Evolutionary conservation across 1,140 invertebrate genomes (phyloP).

Genomic region (Drosophila tani): DNA sequence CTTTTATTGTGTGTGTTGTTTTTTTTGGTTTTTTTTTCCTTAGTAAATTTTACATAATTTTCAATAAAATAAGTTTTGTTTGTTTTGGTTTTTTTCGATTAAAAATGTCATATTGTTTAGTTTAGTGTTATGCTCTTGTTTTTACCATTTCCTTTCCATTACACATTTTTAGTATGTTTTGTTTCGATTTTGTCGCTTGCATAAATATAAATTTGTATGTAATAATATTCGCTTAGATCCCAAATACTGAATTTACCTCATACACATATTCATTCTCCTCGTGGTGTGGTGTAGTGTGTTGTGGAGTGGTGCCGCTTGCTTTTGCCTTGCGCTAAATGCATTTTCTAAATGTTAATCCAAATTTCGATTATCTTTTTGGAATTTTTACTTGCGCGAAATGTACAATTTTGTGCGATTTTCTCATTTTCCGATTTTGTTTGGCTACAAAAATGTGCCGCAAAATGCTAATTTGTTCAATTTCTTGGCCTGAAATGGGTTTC

Average conservation of each 20-base stretch:
- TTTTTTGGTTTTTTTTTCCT: slow-evolving; percentile 63
- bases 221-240: slow-evolving; percentile 82
- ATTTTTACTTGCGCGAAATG: slow-evolving; percentile 60
- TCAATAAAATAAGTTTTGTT: slow-evolving; percentile 84
- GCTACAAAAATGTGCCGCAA: slow-evolving; percentile 22
- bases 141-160: slow-evolving; percentile 61
- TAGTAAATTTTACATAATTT: slow-evolving; percentile 85
- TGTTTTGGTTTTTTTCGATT: slow-evolving; percentile 75
- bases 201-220: slow-evolving; percentile 82
- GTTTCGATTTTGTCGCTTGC: slow-evolving; percentile 67
- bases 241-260: slow-evolving; percentile 78
- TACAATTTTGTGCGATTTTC: slow-evolving; percentile 54
- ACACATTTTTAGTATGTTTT: slow-evolving; percentile 62
- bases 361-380: slow-evolving; percentile 28
- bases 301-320: slow-evolving; percentile 40
- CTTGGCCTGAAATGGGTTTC: slow-evolving; percentile 61
- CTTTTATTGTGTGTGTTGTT: slow-evolving; percentile 80
- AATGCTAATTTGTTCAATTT: slow-evolving; percentile 35
- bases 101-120: slow-evolving; percentile 84
- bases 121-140: slow-evolving; percentile 74
- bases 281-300: slow-evolving; percentile 50
- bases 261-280: slow-evolving; percentile 54
- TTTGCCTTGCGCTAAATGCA: slow-evolving; percentile 56
- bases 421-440: slow-evolving; percentile 29
- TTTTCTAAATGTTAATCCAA: slow-evolving; percentile 63